Evolutionary conservation across 2,888 invertebrate genomes (phyloP).

Genomic region (Eucriotettix oculatus): DNA sequence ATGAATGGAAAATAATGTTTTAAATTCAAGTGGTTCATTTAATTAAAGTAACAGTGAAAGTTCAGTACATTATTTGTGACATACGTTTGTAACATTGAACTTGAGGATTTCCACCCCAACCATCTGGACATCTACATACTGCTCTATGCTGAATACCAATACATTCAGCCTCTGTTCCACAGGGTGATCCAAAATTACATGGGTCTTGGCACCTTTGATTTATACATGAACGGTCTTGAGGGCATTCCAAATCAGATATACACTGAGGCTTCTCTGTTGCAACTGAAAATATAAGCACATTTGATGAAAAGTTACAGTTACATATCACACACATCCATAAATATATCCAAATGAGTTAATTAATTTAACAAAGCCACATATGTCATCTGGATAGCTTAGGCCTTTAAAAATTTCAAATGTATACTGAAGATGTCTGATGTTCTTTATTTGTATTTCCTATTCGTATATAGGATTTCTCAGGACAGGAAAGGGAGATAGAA

Average conservation of each 20-base stretch:
- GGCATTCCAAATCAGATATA: constrained; percentile 54
- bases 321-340: neutral
- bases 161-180: constrained; percentile 68
- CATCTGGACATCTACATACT: constrained; percentile 66
- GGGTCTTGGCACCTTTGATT: constrained; percentile 66
- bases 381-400: too few relatives aligned
- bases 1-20: constrained; percentile 20
- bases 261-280: constrained; percentile 44
- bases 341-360: neutral
- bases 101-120: constrained; percentile 79
- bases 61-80: constrained; percentile 17
- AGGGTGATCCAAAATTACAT: constrained; percentile 57
- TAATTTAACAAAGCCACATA: too few relatives aligned
- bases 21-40: neutral
- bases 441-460: too few relatives aligned
- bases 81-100: constrained; percentile 72
- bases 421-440: too few relatives aligned
- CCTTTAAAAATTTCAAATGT: too few relatives aligned
- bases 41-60: neutral
- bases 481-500: too few relatives aligned
- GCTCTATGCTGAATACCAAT: constrained; percentile 61
- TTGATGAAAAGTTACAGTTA: neutral
- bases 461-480: too few relatives aligned
- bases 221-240: constrained; percentile 61
- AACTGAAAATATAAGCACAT: constrained; percentile 18